Evolutionary conservation across 2,113 vertebrate genomes (phyloP).

Genomic region (Chloroceryle aenea): DNA sequence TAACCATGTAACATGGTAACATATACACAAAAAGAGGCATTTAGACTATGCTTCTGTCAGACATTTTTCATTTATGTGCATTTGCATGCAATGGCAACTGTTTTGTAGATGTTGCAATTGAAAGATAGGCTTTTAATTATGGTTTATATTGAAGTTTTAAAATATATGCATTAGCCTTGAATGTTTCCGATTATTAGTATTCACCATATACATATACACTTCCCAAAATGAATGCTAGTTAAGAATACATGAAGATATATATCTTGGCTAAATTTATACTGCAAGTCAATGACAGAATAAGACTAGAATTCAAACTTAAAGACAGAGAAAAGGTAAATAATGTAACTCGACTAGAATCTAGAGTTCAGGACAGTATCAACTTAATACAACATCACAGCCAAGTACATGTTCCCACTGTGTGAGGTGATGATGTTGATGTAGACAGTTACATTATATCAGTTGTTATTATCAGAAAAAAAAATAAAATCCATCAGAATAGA

Average conservation of each 20-base stretch:
- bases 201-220: neutral
- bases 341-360: neutral
- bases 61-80: neutral
- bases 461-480: neutral
- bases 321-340: neutral
- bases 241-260: neutral
- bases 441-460: neutral
- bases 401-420: neutral
- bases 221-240: neutral
- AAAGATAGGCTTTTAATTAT: neutral
- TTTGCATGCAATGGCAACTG: neutral
- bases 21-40: neutral
- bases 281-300: neutral
- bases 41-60: neutral
- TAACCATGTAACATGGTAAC: neutral
- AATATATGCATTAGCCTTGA: neutral
- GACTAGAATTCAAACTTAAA: neutral
- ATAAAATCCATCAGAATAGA: neutral
- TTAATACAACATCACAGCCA: neutral
- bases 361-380: neutral
- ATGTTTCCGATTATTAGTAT: neutral
- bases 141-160: neutral
- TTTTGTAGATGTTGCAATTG: neutral
- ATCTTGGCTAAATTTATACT: neutral
- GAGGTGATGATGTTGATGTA: neutral